Evolutionary conservation across 2,888 invertebrate genomes (phyloP).

Genomic region (Quadroppia sp.): DNA sequence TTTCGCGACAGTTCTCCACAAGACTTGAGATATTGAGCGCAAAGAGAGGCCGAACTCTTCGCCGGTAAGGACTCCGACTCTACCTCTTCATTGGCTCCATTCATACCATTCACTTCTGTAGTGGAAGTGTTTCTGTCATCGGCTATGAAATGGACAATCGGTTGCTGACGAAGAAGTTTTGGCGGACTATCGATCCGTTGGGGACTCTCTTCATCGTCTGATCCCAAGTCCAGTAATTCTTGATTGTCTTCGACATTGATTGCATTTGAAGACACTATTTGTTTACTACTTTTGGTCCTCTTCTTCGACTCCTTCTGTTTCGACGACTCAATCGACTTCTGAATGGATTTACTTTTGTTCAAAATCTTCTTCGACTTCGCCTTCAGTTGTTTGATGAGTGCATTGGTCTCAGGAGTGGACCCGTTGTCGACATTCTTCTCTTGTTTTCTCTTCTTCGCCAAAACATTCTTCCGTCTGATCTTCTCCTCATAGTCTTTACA

Average conservation of each 20-base stretch:
- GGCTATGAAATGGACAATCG: too few species aligned
- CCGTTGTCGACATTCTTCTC: neutral
- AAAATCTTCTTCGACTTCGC: constrained; percentile 10
- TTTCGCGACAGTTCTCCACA: neutral
- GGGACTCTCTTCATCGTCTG: too few species aligned
- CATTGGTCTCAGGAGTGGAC: neutral
- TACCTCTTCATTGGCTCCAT: neutral
- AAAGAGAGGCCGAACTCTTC: constrained; percentile 6
- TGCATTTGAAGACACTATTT: too few species aligned
- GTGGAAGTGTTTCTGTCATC: neutral
- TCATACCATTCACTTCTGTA: neutral
- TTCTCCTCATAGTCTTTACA: neutral
- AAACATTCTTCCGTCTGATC: neutral
- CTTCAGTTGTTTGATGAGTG: neutral
- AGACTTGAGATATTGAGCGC: constrained; percentile 22
- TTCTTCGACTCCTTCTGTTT: too few species aligned
- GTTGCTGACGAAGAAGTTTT: too few species aligned
- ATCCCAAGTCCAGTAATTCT: too few species aligned
- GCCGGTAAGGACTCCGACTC: neutral
- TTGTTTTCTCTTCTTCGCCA: neutral
- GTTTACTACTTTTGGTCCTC: too few species aligned
- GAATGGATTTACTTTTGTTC: neutral
- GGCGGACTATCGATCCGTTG: too few species aligned
- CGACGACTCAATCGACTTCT: neutral
- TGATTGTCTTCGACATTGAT: too few species aligned